These are phyloP conservation scores for Boulengeromyrus knoepffleri DNA, from an alignment of 2,113 vertebrate species.

Conservation along the genomic window DNA sequence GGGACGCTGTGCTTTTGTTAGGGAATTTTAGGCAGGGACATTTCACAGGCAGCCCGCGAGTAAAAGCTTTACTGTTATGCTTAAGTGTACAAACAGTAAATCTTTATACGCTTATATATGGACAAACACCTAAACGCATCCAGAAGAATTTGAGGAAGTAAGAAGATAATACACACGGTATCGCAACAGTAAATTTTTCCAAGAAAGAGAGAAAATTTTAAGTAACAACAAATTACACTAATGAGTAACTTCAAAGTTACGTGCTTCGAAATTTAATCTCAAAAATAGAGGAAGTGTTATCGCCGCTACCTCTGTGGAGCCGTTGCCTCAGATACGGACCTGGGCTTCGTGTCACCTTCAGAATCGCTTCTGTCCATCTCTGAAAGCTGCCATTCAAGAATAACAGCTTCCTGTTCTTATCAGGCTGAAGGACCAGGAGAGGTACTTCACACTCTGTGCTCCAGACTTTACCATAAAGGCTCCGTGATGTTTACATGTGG, in stretches of 20 bases:
- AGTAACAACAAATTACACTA: background rate
- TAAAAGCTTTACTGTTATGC: background rate
- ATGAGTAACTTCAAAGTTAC: background rate
- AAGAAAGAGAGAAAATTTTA: background rate
- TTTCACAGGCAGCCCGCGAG: background rate
- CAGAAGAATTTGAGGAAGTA: background rate
- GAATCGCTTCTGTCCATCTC: background rate
- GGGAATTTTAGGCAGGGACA: slow-evolving; percentile 4
- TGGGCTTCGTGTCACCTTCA: background rate
- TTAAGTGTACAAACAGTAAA: background rate
- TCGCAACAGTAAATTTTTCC: background rate
- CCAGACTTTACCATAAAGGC: background rate
- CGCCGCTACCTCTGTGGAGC: background rate
- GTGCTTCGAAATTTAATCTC: background rate
- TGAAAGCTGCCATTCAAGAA: background rate
- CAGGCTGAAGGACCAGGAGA: background rate
- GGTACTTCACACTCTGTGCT: background rate
- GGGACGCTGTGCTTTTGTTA: background rate
- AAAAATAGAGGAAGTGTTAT: background rate
- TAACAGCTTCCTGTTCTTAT: background rate
- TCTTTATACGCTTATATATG: background rate
- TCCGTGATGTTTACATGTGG: background rate
- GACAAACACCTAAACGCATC: background rate
- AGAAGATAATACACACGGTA: background rate
- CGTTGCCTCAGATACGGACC: background rate